phyloP scores from a whole-genome alignment of 2,888 invertebrate species.

The Pollenia amentaria region DNA sequence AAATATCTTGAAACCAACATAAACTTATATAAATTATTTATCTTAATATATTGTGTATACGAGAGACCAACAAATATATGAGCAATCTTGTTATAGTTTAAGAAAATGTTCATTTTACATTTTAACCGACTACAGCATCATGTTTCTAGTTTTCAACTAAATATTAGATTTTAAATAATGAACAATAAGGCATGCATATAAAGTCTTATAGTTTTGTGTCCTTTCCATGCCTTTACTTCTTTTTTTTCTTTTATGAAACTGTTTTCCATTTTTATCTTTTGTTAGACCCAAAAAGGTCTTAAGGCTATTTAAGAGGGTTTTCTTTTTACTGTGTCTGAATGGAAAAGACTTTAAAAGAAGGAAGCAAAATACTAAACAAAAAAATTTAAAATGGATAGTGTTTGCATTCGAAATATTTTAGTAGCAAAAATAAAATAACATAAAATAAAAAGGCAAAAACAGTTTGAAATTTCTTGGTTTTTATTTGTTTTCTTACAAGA shows the following conservation, averaged over 20 bases:
- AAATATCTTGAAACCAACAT: conserved; percentile 25
- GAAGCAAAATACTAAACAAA: not conserved
- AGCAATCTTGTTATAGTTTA: not conserved
- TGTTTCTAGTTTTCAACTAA: not conserved
- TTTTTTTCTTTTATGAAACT: not conserved
- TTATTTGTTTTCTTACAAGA: too few relatives aligned
- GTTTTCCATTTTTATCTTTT: not conserved
- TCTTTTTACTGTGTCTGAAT: not conserved
- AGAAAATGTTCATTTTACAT: not conserved
- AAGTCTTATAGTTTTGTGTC: too few relatives aligned
- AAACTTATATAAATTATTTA: not conserved
- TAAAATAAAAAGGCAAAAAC: too few relatives aligned
- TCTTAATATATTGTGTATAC: not conserved
- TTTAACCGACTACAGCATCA: not conserved
- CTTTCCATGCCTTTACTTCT: not conserved
- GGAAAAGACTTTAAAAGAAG: not conserved
- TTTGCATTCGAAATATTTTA: not conserved
- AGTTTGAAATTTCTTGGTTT: too few relatives aligned
- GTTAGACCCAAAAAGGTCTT: not conserved
- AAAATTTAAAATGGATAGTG: not conserved
- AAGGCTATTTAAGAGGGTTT: not conserved
- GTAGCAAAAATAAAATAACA: too few relatives aligned
- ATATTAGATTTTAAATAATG: not conserved
- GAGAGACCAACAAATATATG: not conserved
- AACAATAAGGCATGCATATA: not conserved